A percentile compares a stretch with the other conserved stretches of the same genome.
These are phyloP conservation scores for Saccostrea glomerata DNA, from an alignment of 1,140 invertebrate genomes.

Conservation along the genomic window DNA sequence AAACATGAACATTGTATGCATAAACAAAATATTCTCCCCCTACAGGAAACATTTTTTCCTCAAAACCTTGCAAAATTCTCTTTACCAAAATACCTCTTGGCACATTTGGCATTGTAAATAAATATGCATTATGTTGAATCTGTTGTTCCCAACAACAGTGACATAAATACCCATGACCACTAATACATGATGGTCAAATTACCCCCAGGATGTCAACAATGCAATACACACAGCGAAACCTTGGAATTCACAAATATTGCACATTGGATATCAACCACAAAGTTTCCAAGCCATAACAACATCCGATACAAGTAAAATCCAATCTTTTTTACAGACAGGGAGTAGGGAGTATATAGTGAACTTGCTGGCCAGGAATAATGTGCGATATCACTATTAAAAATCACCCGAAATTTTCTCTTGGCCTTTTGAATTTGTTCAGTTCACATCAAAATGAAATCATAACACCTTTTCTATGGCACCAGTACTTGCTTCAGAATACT, in stretches of 20 bases:
- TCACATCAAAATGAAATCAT: conserved; percentile 8
- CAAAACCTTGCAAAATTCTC: not conserved
- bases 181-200: not conserved
- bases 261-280: conserved; percentile 15
- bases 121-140: not conserved
- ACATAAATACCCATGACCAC: not conserved
- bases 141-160: not conserved
- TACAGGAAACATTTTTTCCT: not conserved
- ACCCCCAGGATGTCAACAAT: not conserved
- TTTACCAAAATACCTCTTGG: not conserved
- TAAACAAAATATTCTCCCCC: not conserved
- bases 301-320: not conserved
- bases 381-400: not conserved
- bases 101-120: conserved; percentile 13
- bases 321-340: not conserved
- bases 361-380: not conserved
- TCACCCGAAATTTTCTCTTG: not conserved
- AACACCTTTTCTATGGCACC: not conserved
- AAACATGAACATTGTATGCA: not conserved
- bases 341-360: not conserved
- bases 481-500: conserved; percentile 24
- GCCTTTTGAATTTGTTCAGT: not conserved
- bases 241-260: conserved; percentile 34
- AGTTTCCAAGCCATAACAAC: not conserved
- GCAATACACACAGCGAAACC: not conserved